Base-by-base conservation (phyloP, 2,797 vertebrate species). In the Dromococcyx pavoninus region DNA sequence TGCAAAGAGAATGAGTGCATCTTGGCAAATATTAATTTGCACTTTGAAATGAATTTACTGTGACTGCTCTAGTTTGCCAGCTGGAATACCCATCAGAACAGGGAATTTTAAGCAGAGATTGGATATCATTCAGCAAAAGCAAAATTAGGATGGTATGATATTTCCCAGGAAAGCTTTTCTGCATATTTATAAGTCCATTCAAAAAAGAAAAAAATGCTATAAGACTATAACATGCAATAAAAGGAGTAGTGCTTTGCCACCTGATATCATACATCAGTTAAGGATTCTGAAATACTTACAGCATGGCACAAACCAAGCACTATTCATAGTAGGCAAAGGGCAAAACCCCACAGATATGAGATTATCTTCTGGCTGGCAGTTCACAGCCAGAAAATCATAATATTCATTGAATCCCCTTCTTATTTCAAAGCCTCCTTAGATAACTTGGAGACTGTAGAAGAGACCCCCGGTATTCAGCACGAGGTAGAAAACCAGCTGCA, bases 1-100 rank as follows among this genome's bases (percentile, higher is more conserved):
- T 92, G 91, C 89, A 66, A 70, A 89, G 91, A 88, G 86, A 96
- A 86, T 61, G 87, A 96, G 91, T 64, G 80, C 95, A 93, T 96
- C 95, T 96, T 94, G 94, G 94, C 94, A 96, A 95, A 96, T 92
- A 96, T 61, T 97, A 93, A 97, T 97, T 94, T 95, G 89, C 85
- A 76, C 89, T 96, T 90, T 96, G 92, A 94, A 96, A 96, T 91
- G 86, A 96, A 97, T 97, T 97, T 94, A 73, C 82, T 91, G 88
- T 95, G 94, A 95, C 95, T 91, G 92, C 73, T 96, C 96, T 60
- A 96, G 70, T 92, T 96, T 94, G 89, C 95, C 94, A 97, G 93
- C 95, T 97, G 94, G 94, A 97, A 96, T 91, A 77, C 87, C 86
- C 89, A 77, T 87, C 84, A 93, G 87, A 91, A 73, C 51, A 71